Evolutionary conservation across 2,113 vertebrate species (phyloP).

Genomic region (Xyrauchen texanus): DNA sequence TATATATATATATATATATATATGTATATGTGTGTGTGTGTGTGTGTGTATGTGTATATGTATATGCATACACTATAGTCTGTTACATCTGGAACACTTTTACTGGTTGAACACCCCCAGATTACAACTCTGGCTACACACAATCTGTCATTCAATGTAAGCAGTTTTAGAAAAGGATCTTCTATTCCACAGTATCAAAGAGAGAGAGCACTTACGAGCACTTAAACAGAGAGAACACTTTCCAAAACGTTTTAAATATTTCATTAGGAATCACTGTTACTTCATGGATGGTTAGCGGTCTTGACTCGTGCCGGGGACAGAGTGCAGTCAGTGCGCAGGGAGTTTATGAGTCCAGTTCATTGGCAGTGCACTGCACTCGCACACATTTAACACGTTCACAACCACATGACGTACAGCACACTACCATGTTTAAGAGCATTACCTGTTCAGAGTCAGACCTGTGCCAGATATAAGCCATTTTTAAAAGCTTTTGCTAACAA

Average conservation of each 20-base stretch:
- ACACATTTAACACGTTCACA: slow-evolving; percentile 34
- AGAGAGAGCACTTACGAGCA: slow-evolving; percentile 30
- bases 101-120: no score
- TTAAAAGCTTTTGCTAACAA: no score
- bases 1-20: no score
- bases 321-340: slow-evolving; percentile 30
- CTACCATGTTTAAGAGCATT: no score
- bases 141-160: background rate
- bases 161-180: background rate
- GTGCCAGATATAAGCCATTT: no score
- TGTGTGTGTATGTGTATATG: no score
- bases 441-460: no score
- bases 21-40: no score
- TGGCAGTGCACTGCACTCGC: slow-evolving; percentile 7
- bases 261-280: slow-evolving; percentile 48
- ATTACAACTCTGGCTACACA: background rate
- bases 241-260: slow-evolving; percentile 45
- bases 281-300: slow-evolving; percentile 45
- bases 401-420: background rate
- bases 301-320: slow-evolving; percentile 31
- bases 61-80: no score
- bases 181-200: slow-evolving; percentile 8
- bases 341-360: slow-evolving; percentile 46
- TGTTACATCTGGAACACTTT: no score
- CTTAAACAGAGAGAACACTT: slow-evolving; percentile 12